These are phyloP conservation scores for Eulemur coronatus DNA, from an alignment of 2,797 vertebrate genomes.

Conservation along the genomic window DNA sequence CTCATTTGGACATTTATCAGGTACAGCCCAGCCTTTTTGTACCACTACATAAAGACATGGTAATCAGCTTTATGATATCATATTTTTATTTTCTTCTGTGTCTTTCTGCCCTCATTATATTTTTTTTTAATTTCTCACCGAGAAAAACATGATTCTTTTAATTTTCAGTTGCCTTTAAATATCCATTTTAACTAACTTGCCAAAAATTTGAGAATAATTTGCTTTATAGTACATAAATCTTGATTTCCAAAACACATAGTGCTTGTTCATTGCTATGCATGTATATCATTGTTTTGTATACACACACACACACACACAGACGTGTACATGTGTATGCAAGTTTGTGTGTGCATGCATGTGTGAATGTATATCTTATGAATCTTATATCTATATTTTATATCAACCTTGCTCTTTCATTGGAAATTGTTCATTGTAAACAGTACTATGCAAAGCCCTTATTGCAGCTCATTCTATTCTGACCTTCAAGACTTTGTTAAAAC, in stretches of 20 bases:
- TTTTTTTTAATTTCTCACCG: neutral
- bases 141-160: neutral
- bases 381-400: neutral
- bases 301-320: neutral
- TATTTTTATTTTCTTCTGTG: neutral
- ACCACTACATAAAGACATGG: neutral
- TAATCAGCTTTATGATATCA: neutral
- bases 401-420: neutral
- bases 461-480: neutral
- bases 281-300: neutral
- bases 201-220: neutral
- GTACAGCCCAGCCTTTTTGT: neutral
- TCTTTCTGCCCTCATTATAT: neutral
- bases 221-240: neutral
- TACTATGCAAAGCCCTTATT: neutral
- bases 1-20: neutral
- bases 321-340: accelerated
- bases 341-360: neutral
- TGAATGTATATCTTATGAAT: neutral
- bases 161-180: neutral
- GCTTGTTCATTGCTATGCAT: neutral
- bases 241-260: neutral
- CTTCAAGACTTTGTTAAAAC: neutral
- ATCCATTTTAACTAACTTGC: neutral
- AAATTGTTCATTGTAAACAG: neutral